Base-by-base conservation (phyloP, 2,888 invertebrate species). In the Schizotus pectinicornis region DNA sequence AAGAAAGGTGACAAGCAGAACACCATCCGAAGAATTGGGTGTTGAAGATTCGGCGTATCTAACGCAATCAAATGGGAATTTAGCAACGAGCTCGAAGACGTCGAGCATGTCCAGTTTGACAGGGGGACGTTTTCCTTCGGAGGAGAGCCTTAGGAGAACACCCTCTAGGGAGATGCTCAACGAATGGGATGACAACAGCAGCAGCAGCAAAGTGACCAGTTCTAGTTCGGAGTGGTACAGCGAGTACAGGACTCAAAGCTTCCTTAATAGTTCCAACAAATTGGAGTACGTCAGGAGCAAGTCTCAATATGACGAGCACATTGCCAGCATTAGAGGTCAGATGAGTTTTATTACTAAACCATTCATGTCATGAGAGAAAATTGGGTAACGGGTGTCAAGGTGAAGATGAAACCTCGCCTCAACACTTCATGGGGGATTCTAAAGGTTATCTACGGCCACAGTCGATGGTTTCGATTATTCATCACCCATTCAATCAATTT, bases 251-350 rank as follows among this genome's bases (percentile, higher is more conserved):
- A 81, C 79, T 66, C 83, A 82, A 67, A 83, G 83, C 72, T 83
- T 91, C 75, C 89, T 89, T 67, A 83, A 82, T 75, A 82, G 86
- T 62, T 83, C 87, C 59, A 84, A 86, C 41, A 86, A 86, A 75
- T 85, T 88, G 81, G 89, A 90, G 68, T 89, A 86, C 72, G 84
- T 88, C 64, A 85, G 91, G 76, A 91, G 89, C 80, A 89, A 88
- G 77, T 90, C 89, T 72, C 91, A 92, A 80, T 93, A 90, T 80
- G 94, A 94, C 80, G 88, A 89, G 53, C 93, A 93, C 81, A 94
- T 94, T 77, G 90, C 88, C 70, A 87, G 89, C 81, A 91, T 91
- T 76, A 86, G 89, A 91, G 92, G 93, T 93, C 86, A 82, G 74
- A 45, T 42, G 22, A 30, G 30, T 35, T 37, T 35, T 30, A 39